Evolutionary conservation across 2,113 vertebrate genomes (phyloP).

Genomic region (Panthera tigris): DNA sequence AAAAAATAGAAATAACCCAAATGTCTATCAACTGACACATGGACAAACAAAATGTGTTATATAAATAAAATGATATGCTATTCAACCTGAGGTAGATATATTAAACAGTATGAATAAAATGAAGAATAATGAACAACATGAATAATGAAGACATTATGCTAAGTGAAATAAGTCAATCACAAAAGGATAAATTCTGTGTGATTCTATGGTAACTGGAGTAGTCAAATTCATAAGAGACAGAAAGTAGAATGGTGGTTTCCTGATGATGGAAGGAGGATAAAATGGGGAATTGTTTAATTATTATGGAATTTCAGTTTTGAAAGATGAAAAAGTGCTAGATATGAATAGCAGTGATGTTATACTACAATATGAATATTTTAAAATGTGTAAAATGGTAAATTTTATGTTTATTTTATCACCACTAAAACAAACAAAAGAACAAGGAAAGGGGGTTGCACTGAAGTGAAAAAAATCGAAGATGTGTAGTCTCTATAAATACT

Average conservation of each 20-base stretch:
- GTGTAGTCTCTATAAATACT: not conserved
- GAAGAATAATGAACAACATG: not conserved
- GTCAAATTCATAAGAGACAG: not conserved
- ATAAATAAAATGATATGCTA: not conserved
- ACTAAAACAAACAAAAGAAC: not conserved
- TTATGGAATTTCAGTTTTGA: not conserved
- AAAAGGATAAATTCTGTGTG: not conserved
- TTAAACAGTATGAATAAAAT: not conserved
- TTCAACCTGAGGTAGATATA: not conserved
- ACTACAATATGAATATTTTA: not conserved
- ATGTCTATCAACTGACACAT: not conserved
- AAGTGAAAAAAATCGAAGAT: not conserved
- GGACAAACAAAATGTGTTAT: not conserved
- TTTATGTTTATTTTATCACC: not conserved
- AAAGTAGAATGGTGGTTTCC: accelerated
- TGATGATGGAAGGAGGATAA: not conserved
- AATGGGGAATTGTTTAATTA: not conserved
- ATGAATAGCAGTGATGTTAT: not conserved
- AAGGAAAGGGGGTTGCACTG: not conserved
- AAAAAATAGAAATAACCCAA: not conserved
- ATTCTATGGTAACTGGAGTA: not conserved
- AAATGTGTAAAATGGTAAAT: not conserved
- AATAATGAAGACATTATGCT: not conserved
- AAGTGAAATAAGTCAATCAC: not conserved
- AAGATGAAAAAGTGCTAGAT: not conserved